Conservation (phyloP, 30 jellyfish, hydroid and myxozoan species). For the Sanderia malayensis region DNA sequence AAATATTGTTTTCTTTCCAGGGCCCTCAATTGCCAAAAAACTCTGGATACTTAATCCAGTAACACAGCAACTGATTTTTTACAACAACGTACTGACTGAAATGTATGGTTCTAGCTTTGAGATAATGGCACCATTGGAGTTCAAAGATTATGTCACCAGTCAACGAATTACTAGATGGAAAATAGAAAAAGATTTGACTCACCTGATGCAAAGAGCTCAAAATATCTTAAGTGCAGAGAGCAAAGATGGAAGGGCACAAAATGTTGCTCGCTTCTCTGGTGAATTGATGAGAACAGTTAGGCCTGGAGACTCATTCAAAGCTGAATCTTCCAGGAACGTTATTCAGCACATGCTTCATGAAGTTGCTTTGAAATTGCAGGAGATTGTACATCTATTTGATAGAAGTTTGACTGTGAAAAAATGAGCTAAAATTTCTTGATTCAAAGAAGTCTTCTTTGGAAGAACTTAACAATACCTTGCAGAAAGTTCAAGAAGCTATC, state of each 20-base stretch:
- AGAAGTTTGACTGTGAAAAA: constrained; percentile 19
- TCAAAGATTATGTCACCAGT: constrained; percentile 33
- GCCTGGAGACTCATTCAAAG: constrained; percentile 27
- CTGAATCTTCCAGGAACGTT: constrained; percentile 16
- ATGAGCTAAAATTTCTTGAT: constrained; percentile 34
- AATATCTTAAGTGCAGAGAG: constrained; percentile 12
- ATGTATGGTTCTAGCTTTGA: background rate
- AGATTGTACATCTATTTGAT: constrained; percentile 26
- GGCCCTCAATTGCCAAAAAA: background rate
- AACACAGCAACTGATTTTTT: background rate
- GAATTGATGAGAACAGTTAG: constrained; percentile 17
- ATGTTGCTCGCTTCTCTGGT: constrained; percentile 1
- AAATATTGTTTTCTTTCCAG: background rate
- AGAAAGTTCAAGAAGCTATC: constrained; percentile 31
- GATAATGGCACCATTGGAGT: constrained; percentile 17
- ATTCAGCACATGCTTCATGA: constrained; percentile 30
- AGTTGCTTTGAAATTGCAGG: constrained; percentile 34
- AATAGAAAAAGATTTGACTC: constrained; percentile 32
- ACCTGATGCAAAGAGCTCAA: constrained; percentile 18
- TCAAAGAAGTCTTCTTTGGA: constrained; percentile 30
- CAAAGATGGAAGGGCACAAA: constrained; percentile 31
- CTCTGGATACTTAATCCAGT: background rate
- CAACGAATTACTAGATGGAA: constrained; percentile 31
- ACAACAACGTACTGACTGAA: constrained; percentile 15
- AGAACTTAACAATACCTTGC: constrained; percentile 45